A percentile compares a stretch with the other conserved stretches of the same genome.
Conservation (phyloP, 2,797 vertebrate genomes). For the Cacajao melanocephalus region DNA sequence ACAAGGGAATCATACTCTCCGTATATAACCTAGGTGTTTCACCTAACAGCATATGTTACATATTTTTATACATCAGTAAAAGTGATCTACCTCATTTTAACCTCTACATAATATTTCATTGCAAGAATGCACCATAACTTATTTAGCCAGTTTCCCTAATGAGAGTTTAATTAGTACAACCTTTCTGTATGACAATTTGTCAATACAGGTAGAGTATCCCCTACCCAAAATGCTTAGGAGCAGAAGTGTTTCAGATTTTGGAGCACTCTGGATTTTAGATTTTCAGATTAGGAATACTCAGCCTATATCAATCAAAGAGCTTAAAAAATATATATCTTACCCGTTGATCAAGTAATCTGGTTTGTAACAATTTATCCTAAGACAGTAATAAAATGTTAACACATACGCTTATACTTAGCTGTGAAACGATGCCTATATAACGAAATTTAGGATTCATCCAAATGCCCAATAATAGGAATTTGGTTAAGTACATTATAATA, state of each 20-base stretch:
- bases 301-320: background rate
- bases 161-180: background rate
- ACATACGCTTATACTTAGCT: background rate
- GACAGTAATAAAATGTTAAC: background rate
- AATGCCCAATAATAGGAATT: background rate
- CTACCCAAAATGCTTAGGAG: background rate
- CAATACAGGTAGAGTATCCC: background rate
- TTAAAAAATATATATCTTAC: background rate
- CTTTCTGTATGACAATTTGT: background rate
- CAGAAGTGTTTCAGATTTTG: background rate
- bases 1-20: background rate
- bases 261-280: background rate
- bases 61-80: conserved; percentile 19
- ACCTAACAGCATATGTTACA: background rate
- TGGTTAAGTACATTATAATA: background rate
- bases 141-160: background rate
- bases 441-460: background rate
- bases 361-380: background rate
- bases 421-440: background rate
- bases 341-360: background rate
- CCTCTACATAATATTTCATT: background rate
- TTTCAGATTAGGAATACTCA: background rate
- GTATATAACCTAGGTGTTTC: background rate
- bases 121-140: background rate
- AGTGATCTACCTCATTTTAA: conserved; percentile 13